Evolutionary conservation across 2,888 invertebrate species (phyloP).

Genomic region (Stenichneumon culpator): DNA sequence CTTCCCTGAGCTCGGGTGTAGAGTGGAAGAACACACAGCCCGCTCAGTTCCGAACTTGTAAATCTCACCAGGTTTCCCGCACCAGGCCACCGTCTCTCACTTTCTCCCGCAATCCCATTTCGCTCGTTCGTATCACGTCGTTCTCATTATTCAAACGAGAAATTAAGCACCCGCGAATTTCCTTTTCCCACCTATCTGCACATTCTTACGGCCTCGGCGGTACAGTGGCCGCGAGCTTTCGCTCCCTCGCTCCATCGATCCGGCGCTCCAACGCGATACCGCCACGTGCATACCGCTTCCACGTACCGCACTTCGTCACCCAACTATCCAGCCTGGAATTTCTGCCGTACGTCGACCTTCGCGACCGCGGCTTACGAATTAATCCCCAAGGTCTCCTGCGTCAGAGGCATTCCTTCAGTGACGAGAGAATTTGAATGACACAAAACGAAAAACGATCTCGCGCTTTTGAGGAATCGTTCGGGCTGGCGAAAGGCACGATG

Average conservation of each 20-base stretch:
- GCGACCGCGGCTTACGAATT: constrained; percentile 42
- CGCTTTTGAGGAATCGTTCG: not conserved
- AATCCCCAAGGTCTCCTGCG: constrained; percentile 7
- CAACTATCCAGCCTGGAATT: constrained; percentile 43
- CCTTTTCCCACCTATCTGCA: constrained; percentile 53
- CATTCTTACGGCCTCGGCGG: not conserved
- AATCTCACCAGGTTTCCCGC: constrained; percentile 22
- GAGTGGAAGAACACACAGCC: constrained; percentile 23
- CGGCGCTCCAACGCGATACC: constrained; percentile 37
- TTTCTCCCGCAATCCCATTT: constrained; percentile 10
- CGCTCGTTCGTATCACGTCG: constrained; percentile 44
- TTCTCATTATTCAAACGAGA: constrained; percentile 77
- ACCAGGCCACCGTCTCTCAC: constrained; percentile 4
- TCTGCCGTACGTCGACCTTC: constrained; percentile 14
- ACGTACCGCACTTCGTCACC: constrained; percentile 46
- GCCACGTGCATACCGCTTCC: constrained; percentile 14
- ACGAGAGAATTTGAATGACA: constrained; percentile 35
- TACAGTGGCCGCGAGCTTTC: not conserved
- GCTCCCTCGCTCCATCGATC: constrained; percentile 31
- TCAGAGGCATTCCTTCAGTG: constrained; percentile 8
- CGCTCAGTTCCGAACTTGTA: constrained; percentile 29
- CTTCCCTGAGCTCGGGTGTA: constrained; percentile 26
- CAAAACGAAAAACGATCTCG: not conserved
- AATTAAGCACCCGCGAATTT: constrained; percentile 70
- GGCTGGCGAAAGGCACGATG: not conserved